phyloP scores from a whole-genome alignment of 2,888 invertebrate species.

The Sesia bembeciformis region DNA sequence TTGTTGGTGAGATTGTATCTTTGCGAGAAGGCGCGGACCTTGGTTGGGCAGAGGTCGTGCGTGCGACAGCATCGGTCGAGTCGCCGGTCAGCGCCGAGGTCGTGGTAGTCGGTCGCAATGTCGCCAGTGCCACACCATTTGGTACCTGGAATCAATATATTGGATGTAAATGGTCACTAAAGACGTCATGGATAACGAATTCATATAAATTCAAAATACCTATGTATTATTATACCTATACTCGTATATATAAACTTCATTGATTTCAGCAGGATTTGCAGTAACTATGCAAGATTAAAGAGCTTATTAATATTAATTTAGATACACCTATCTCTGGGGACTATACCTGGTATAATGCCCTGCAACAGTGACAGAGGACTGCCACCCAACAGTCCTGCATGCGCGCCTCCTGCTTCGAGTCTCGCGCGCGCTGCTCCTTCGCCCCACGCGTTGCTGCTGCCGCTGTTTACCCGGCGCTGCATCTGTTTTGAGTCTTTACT shows the following conservation, averaged over 20 bases:
- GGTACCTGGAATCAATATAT: slow-evolving; percentile 75
- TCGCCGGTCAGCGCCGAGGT: slow-evolving; percentile 82
- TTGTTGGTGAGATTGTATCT: slow-evolving; percentile 90
- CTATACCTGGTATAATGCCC: slow-evolving; percentile 87
- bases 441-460: slow-evolving; percentile 13
- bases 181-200: not conserved
- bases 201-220: not conserved
- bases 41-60: slow-evolving; percentile 93
- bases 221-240: not conserved
- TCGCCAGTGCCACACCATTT: slow-evolving; percentile 96
- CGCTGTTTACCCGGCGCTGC: slow-evolving; percentile 15
- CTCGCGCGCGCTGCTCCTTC: slow-evolving; percentile 36
- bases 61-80: slow-evolving; percentile 91
- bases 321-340: too few relatives aligned
- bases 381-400: slow-evolving; percentile 70
- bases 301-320: not conserved
- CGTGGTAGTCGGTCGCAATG: slow-evolving; percentile 87
- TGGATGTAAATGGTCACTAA: not conserved
- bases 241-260: not conserved
- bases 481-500: slow-evolving; percentile 44
- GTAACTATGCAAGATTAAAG: too few relatives aligned
- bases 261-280: not conserved
- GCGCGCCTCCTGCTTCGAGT: slow-evolving; percentile 47
- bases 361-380: slow-evolving; percentile 82
- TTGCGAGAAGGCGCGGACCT: slow-evolving; percentile 78